A percentile compares a stretch with the other conserved stretches of the same genome.
These are phyloP conservation scores for Tympanuchus pallidicinctus DNA, from an alignment of 2,113 vertebrate species.

Conservation along the genomic window DNA sequence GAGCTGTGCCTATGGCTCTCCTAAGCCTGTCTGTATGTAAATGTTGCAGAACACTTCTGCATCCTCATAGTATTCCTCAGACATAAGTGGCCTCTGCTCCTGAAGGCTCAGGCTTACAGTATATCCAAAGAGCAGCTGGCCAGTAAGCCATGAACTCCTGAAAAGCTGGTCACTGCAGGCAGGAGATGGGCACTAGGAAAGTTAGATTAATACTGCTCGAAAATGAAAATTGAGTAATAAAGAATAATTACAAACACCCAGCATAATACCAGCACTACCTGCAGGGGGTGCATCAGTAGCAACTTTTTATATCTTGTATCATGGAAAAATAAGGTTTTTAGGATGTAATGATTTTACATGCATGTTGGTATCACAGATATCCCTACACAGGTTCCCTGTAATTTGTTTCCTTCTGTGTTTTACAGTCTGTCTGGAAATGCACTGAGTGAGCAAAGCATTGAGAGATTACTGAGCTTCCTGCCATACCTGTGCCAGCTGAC, in stretches of 20 bases:
- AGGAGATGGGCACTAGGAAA: neutral
- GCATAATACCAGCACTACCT: rapidly evolving
- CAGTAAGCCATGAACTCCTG: neutral
- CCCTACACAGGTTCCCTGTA: neutral
- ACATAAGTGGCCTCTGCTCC: neutral
- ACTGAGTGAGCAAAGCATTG: slow-evolving; percentile 74
- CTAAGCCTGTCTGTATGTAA: neutral
- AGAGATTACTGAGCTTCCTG: slow-evolving; percentile 76
- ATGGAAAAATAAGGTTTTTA: neutral
- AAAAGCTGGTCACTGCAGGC: neutral
- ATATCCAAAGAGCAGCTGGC: neutral
- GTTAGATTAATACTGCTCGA: neutral
- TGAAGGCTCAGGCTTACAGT: rapidly evolving
- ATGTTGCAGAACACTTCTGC: rapidly evolving
- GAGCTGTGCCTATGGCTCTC: neutral
- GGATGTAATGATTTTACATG: neutral
- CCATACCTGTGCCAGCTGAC: slow-evolving; percentile 75
- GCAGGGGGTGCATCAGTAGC: neutral
- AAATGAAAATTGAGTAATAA: neutral
- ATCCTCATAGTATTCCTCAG: neutral
- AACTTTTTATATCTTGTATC: neutral
- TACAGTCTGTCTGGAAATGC: slow-evolving; percentile 82
- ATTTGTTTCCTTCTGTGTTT: slow-evolving; percentile 6
- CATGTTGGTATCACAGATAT: neutral
- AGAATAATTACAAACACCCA: neutral